Percentiles rank a stretch among this genome's conserved stretches.
Conservation (phyloP, 2,113 vertebrate species). For the Megaceryle maxima region DNA sequence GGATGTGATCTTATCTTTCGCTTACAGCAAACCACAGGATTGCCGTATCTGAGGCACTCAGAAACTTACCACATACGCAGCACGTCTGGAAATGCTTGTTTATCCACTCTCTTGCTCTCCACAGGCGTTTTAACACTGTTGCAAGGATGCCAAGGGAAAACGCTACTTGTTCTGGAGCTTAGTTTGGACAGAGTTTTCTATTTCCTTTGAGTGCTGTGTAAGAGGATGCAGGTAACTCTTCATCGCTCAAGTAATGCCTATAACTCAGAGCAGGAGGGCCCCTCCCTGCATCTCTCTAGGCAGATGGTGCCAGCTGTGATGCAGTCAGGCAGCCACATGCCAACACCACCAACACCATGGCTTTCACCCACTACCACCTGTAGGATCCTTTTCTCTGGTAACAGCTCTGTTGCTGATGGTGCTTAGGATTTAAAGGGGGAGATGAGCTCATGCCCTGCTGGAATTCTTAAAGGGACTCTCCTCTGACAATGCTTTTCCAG, state of each 20-base stretch:
- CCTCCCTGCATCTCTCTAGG: neutral
- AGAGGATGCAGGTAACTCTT: neutral
- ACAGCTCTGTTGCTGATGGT: neutral
- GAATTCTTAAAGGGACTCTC: neutral
- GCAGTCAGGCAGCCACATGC: neutral
- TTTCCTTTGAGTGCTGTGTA: neutral
- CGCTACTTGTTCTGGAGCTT: neutral
- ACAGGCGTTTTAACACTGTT: too few species aligned
- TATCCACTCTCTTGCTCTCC: neutral
- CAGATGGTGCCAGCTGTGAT: fast-evolving
- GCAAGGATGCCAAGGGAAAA: neutral
- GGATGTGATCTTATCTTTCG: neutral
- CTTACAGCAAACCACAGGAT: neutral
- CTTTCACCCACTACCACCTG: neutral
- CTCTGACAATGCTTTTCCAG: neutral
- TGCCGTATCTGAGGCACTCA: neutral
- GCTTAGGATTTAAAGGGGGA: neutral
- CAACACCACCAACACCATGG: neutral
- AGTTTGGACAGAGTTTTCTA: neutral
- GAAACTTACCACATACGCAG: neutral
- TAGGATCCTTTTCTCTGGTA: neutral
- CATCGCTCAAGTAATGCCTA: fast-evolving
- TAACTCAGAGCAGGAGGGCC: neutral
- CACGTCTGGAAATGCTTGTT: neutral
- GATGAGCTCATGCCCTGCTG: neutral